phyloP scores from a whole-genome alignment of 2,113 vertebrate species.

The Gnathonemus longibarbis region DNA sequence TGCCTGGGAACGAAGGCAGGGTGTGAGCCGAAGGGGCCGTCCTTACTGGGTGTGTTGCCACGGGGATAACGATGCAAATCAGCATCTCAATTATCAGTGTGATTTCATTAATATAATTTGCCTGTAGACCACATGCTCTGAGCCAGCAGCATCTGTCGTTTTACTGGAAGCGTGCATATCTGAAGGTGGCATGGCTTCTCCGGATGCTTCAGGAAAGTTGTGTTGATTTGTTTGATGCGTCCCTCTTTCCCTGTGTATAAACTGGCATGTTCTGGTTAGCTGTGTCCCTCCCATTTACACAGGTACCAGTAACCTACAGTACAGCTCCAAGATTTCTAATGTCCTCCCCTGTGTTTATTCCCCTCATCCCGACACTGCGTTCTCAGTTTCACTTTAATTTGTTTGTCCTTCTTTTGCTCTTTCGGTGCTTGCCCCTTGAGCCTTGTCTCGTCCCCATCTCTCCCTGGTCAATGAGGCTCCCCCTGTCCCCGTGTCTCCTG shows the following conservation, averaged over 20 bases:
- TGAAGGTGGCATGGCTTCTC: background rate
- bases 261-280: background rate
- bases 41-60: background rate
- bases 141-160: background rate
- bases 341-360: background rate
- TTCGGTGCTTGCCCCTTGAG: background rate
- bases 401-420: background rate
- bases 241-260: background rate
- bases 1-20: conserved; percentile 55
- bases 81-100: background rate
- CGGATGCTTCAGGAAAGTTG: background rate
- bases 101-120: background rate
- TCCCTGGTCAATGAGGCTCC: background rate
- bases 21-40: conserved; percentile 6
- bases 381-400: background rate
- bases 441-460: background rate
- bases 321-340: background rate
- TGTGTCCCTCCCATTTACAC: background rate
- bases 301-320: background rate
- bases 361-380: background rate
- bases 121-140: background rate
- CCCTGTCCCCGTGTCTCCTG: background rate
- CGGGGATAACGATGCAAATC: background rate
- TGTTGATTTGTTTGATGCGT: background rate
- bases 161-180: background rate